Evolutionary conservation across 2,797 vertebrate genomes (phyloP).

Genomic region (Artibeus lituratus): DNA sequence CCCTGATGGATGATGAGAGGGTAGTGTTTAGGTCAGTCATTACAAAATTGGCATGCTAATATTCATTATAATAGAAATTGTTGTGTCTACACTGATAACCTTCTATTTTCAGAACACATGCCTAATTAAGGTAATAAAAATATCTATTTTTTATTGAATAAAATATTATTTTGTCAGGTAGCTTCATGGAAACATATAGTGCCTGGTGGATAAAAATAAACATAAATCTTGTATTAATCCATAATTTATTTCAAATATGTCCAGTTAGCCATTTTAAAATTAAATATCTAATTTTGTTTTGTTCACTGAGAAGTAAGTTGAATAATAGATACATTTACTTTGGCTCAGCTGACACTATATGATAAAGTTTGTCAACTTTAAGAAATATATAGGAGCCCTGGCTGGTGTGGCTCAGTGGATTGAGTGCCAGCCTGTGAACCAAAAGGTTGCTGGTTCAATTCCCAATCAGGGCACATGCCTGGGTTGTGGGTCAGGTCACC

Average conservation of each 20-base stretch:
- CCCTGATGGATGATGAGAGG: neutral
- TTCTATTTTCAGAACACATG: neutral
- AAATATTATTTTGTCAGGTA: neutral
- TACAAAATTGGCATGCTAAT: neutral
- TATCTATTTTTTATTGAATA: neutral
- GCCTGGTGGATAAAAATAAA: neutral
- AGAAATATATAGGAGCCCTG: neutral
- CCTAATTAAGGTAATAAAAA: conserved; percentile 4
- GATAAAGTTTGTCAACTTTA: conserved; percentile 15
- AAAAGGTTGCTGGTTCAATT: too few relatives aligned
- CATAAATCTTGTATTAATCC: neutral
- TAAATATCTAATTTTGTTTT: conserved; percentile 38
- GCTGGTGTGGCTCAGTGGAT: too few relatives aligned
- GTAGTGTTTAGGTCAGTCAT: neutral
- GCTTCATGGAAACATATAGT: neutral
- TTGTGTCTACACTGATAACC: neutral
- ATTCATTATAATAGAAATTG: neutral
- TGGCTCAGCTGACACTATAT: neutral
- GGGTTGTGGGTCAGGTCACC: too few relatives aligned
- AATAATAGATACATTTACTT: conserved; percentile 20
- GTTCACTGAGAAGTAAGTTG: neutral
- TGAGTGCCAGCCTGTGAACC: too few relatives aligned
- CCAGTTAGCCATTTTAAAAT: conserved; percentile 36
- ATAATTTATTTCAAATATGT: conserved; percentile 28
- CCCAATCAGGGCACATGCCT: too few relatives aligned